phyloP scores from a whole-genome alignment of 2,888 invertebrate genomes.

The Xanthia icteritia region DNA sequence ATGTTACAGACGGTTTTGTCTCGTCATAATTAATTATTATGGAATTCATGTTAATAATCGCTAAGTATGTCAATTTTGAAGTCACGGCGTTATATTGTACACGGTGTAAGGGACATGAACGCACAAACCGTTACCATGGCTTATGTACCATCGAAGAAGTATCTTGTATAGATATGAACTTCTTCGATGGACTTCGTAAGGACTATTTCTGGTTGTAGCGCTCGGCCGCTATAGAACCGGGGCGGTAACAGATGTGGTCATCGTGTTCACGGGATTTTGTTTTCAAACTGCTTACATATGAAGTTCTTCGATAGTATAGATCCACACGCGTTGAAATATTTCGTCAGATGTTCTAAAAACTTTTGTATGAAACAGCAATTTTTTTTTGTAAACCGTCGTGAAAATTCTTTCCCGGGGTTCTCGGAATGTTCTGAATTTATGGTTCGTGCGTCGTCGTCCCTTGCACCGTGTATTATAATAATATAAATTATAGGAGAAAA shows the following conservation, averaged over 20 bases:
- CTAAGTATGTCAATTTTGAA: constrained; percentile 49
- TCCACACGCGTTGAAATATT: neutral
- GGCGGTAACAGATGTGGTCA: too few relatives aligned
- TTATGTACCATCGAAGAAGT: too few relatives aligned
- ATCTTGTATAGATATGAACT: too few relatives aligned
- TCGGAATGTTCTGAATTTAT: neutral
- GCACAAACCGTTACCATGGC: neutral
- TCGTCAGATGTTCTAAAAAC: neutral
- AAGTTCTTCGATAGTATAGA: too few relatives aligned
- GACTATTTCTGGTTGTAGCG: too few relatives aligned
- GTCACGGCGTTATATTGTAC: constrained; percentile 29
- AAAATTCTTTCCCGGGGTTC: neutral
- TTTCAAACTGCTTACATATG: too few relatives aligned
- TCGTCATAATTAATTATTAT: constrained; percentile 29
- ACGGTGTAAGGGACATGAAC: neutral
- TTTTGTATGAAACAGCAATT: neutral
- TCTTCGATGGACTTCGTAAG: too few relatives aligned
- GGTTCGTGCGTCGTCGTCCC: neutral
- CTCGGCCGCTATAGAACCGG: too few relatives aligned
- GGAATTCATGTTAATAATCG: constrained; percentile 27
- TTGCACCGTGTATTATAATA: neutral
- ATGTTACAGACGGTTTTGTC: constrained; percentile 5
- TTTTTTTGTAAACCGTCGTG: neutral
- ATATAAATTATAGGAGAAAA: constrained; percentile 30
- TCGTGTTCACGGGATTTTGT: too few relatives aligned